These are phyloP conservation scores for Cryptocephalus moraei DNA, from an alignment of 2,888 invertebrate genomes.

Conservation along the genomic window DNA sequence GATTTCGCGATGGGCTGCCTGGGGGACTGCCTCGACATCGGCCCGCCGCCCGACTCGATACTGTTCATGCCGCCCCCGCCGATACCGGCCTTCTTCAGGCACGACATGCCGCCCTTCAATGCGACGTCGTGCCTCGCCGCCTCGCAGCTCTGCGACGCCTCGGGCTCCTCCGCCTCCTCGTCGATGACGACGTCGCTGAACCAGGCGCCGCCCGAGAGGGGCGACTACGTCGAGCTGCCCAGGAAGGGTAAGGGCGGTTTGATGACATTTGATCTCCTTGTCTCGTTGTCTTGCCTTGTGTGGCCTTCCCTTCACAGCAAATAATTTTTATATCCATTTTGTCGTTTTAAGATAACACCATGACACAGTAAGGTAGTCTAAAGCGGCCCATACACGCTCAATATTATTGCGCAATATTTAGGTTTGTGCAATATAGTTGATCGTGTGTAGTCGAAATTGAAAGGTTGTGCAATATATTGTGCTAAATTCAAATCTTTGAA, in stretches of 20 bases:
- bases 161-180: conserved; percentile 15
- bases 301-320: too few relatives aligned
- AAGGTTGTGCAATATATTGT: too few relatives aligned
- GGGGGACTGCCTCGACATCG: conserved; percentile 50
- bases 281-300: too few relatives aligned
- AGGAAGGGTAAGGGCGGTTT: conserved; percentile 50
- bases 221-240: conserved; percentile 69
- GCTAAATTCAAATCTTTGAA: too few relatives aligned
- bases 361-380: too few relatives aligned
- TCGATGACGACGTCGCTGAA: conserved; percentile 28
- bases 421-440: too few relatives aligned
- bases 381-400: too few relatives aligned
- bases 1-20: conserved; percentile 43
- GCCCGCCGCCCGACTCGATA: conserved; percentile 74
- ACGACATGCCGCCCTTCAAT: conserved; percentile 36
- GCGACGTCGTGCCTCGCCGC: conserved; percentile 54
- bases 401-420: too few relatives aligned
- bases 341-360: too few relatives aligned
- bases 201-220: conserved; percentile 22
- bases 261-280: too few relatives aligned
- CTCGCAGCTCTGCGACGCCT: conserved; percentile 51
- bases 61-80: conserved; percentile 80
- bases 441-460: too few relatives aligned
- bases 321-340: too few relatives aligned
- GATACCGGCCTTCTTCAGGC: conserved; percentile 62